phyloP scores from a whole-genome alignment of 1,140 invertebrate species.

The Drosophila mauritiana region DNA sequence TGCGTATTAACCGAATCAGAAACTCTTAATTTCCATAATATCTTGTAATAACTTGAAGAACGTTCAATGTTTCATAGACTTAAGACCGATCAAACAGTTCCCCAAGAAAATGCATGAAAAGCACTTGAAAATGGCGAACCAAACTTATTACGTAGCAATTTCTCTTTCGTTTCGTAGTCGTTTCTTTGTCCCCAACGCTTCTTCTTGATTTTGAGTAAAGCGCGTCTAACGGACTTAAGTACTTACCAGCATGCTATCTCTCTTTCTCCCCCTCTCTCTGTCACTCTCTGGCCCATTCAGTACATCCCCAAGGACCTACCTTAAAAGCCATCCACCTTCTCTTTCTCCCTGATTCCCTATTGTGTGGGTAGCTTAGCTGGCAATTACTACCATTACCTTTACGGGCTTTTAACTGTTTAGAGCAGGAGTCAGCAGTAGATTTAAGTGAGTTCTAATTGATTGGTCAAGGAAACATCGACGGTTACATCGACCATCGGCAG shows the following conservation, averaged over 20 bases:
- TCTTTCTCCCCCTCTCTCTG: slow-evolving; percentile 14
- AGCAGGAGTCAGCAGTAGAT: slow-evolving; percentile 17
- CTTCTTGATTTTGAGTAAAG: slow-evolving; percentile 66
- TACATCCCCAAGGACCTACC: slow-evolving; percentile 30
- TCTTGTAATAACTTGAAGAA: slow-evolving; percentile 49
- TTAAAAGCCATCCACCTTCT: slow-evolving; percentile 2
- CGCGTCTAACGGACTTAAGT: slow-evolving; percentile 68
- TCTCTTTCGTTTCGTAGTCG: slow-evolving; percentile 73
- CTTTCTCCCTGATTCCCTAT: slow-evolving; percentile 11
- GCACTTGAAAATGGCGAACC: slow-evolving; percentile 78
- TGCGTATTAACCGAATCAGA: slow-evolving; percentile 58
- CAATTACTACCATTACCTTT: slow-evolving; percentile 27
- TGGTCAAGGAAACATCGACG: slow-evolving; percentile 14
- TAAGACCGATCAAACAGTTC: slow-evolving; percentile 32
- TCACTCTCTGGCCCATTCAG: slow-evolving; percentile 16
- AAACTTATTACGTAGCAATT: slow-evolving; percentile 74
- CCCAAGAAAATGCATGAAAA: slow-evolving; percentile 76
- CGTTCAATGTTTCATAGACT: slow-evolving; percentile 48
- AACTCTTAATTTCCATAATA: slow-evolving; percentile 42
- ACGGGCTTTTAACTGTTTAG: slow-evolving; percentile 19
- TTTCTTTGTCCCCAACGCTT: slow-evolving; percentile 73
- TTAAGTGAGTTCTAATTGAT: slow-evolving; percentile 33
- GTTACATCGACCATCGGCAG: neutral
- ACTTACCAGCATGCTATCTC: slow-evolving; percentile 64
- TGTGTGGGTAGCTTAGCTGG: slow-evolving; percentile 55